Base-by-base conservation (phyloP, 2,888 invertebrate species). In the Cosmia trapezina region DNA sequence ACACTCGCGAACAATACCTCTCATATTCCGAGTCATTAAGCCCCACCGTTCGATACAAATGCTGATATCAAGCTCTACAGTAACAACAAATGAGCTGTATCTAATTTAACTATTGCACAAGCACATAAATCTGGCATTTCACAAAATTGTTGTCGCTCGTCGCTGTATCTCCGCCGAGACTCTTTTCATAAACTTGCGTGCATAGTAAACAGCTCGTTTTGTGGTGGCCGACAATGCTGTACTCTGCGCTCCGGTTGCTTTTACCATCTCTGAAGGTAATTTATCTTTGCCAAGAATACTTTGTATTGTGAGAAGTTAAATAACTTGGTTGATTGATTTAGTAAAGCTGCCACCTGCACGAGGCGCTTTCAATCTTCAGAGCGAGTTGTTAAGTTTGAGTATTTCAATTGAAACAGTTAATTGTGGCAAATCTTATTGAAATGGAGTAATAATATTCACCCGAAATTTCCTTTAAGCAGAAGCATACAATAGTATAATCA, bases 141-240 rank as follows among this genome's bases (percentile, higher is more conserved):
- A 60, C 67, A 60, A 72, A 66, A 65, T 68, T 65, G 61, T 67
- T 59, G 57, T 33, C 33, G 33, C 57, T 37, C 68, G 59, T 76
- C 37, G 37, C 37, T 4, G 37, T n/a, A 37, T 37, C 80, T 60
- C 65, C 49, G 8, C 43, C 19, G 69, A 53, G 70, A 57, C 57
- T 73, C 65, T 72, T 73, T 78, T 76, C 57, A 82, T 68, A 85
- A 83, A 67, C 68, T 74, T 70, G 64, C 69, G 74, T 83, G 57
- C 69, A 80, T 80, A 85, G 73, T 73, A 79, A 71, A 75, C 63
- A 68, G 54, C 57, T 37, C 43, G 69, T 71, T 73, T 76, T 80
- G 81, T 82, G 68, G 74, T 66, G 19, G 70, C 65, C 19, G 68
- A 85, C 79, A 85, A 71, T 64, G 57, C 54, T 54, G 4, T n/a